These are phyloP conservation scores for Prostheceraeus crozeri DNA, from an alignment of 2,888 invertebrate species.

Conservation along the genomic window DNA sequence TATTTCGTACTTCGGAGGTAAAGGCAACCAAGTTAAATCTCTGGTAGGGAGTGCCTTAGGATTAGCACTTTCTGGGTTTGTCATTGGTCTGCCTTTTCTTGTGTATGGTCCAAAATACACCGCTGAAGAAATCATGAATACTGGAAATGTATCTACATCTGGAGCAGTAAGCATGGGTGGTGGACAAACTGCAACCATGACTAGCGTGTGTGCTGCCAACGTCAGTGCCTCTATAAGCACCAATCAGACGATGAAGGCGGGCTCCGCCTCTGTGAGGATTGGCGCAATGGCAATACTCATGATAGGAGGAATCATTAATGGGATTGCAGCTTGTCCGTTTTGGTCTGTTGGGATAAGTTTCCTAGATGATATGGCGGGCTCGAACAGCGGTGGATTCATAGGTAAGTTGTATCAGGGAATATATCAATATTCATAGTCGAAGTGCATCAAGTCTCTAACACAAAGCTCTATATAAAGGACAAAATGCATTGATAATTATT, in stretches of 20 bases:
- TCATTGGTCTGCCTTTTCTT: conserved; percentile 29
- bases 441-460: no score
- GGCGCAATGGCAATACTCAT: conserved; percentile 26
- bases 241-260: neutral
- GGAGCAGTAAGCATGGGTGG: no score
- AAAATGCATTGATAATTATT: no score
- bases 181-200: no score
- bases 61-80: conserved; percentile 11
- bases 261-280: conserved; percentile 29
- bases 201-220: no score
- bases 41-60: conserved; percentile 13
- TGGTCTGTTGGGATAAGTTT: conserved; percentile 36
- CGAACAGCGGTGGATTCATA: conserved; percentile 33
- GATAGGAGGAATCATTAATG: conserved; percentile 32
- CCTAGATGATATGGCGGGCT: conserved; percentile 37
- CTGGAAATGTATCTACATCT: neutral
- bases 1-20: conserved; percentile 31
- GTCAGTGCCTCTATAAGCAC: no score
- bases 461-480: no score
- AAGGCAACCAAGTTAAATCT: neutral
- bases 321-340: conserved; percentile 33
- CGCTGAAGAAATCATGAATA: conserved; percentile 12
- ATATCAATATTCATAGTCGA: no score
- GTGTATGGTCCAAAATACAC: conserved; percentile 28
- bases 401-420: conserved; percentile 29